These are phyloP conservation scores for Octomys mimax DNA, from an alignment of 2,797 vertebrate genomes.

Conservation along the genomic window DNA sequence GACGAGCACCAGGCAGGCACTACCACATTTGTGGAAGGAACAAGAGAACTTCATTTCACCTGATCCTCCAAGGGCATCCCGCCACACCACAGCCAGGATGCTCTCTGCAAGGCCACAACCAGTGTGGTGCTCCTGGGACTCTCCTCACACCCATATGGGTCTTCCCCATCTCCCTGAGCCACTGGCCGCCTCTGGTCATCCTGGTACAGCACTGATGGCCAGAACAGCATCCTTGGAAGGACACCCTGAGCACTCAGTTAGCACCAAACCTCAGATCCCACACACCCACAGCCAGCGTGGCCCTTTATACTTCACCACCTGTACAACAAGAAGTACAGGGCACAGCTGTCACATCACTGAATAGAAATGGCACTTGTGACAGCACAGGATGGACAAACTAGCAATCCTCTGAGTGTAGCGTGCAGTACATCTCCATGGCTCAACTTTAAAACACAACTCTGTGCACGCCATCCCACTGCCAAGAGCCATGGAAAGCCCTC, in stretches of 20 bases:
- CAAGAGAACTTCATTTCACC: not conserved
- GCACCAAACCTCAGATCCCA: not conserved
- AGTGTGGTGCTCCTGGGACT: not conserved
- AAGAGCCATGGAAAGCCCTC: not conserved
- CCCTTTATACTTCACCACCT: rapidly evolving
- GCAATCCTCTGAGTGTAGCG: not conserved
- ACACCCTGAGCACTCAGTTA: not conserved
- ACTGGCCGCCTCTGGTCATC: not conserved
- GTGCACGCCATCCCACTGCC: too few species aligned
- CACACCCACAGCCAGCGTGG: rapidly evolving
- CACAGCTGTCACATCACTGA: rapidly evolving
- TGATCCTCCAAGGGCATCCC: not conserved
- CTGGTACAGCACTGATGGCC: not conserved
- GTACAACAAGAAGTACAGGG: not conserved
- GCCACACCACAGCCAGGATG: not conserved
- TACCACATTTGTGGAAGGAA: not conserved
- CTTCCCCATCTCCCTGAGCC: not conserved
- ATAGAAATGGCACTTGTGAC: not conserved
- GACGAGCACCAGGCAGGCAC: not conserved
- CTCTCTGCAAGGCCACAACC: not conserved
- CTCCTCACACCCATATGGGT: not conserved
- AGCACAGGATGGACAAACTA: not conserved
- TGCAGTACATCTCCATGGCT: too few species aligned
- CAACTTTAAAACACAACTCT: not conserved
- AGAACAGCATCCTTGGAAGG: not conserved